These are phyloP conservation scores for Rotaria magnacalcarata DNA, from an alignment of 2,888 invertebrate genomes.

Conservation along the genomic window DNA sequence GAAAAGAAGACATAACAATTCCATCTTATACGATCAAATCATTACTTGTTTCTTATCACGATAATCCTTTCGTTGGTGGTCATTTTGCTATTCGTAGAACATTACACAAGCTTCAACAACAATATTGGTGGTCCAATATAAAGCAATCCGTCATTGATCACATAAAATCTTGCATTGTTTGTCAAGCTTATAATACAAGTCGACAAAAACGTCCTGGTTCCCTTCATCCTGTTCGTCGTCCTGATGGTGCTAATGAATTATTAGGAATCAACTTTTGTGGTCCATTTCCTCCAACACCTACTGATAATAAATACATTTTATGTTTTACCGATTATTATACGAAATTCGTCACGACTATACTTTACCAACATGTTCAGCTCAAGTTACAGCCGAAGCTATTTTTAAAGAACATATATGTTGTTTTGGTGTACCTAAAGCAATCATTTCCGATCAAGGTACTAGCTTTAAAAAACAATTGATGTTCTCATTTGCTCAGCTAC, in stretches of 20 bases:
- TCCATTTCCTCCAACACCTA: background rate
- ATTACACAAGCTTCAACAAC: too few relatives aligned
- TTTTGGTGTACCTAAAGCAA: conserved; percentile 33
- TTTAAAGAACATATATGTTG: conserved; percentile 4
- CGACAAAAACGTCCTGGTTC: too few relatives aligned
- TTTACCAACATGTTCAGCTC: background rate
- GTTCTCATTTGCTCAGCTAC: conserved; percentile 47
- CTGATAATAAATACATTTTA: background rate
- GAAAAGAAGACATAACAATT: too few relatives aligned
- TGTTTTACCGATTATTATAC: conserved; percentile 15
- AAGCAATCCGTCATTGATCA: too few relatives aligned
- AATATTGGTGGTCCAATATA: too few relatives aligned
- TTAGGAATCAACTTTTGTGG: background rate
- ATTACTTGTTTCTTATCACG: too few relatives aligned
- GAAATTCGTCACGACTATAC: background rate
- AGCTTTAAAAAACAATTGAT: conserved; percentile 9
- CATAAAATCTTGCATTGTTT: too few relatives aligned
- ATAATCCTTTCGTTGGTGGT: too few relatives aligned
- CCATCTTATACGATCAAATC: too few relatives aligned
- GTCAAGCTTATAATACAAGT: too few relatives aligned
- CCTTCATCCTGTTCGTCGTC: background rate
- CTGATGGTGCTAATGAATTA: background rate
- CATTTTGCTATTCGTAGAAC: too few relatives aligned
- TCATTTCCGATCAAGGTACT: conserved; percentile 29
- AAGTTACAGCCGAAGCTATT: background rate